phyloP scores from a whole-genome alignment of 2,797 vertebrate genomes.

The Mus minutoides region DNA sequence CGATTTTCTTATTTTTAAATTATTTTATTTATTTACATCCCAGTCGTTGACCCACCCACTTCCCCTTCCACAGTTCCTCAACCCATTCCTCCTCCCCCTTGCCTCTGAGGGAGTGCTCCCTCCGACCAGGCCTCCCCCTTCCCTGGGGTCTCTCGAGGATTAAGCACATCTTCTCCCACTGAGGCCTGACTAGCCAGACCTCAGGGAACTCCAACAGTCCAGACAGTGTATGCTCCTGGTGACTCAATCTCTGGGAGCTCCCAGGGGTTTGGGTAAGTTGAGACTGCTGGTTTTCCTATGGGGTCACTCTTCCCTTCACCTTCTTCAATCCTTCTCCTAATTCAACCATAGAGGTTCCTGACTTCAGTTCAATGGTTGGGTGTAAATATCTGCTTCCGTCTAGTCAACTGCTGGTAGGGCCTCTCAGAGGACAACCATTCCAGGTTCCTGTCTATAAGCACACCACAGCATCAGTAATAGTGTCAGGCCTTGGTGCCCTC shows the following conservation, averaged over 20 bases:
- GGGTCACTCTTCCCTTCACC: neutral
- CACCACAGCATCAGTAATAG: neutral
- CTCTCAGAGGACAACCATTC: neutral
- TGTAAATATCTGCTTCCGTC: neutral
- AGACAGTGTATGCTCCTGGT: neutral
- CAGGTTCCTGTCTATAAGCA: neutral
- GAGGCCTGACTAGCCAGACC: neutral
- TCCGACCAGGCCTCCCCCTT: neutral
- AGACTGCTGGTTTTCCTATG: neutral
- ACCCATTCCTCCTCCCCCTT: too few relatives aligned
- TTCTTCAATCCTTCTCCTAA: neutral
- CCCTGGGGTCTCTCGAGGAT: neutral
- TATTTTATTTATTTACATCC: too few relatives aligned
- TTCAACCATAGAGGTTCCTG: neutral
- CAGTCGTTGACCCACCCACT: too few relatives aligned
- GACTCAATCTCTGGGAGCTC: neutral
- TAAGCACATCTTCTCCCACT: neutral
- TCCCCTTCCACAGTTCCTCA: too few relatives aligned
- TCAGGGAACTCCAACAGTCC: neutral
- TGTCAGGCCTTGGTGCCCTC: neutral
- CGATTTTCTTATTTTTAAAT: neutral
- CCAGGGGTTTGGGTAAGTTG: neutral
- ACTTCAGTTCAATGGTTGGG: neutral
- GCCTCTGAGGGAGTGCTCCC: neutral
- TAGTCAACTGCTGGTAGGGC: neutral